These are phyloP conservation scores for Noctuana brunneofusca DNA, from an alignment of 2,888 invertebrate species.

Conservation along the genomic window DNA sequence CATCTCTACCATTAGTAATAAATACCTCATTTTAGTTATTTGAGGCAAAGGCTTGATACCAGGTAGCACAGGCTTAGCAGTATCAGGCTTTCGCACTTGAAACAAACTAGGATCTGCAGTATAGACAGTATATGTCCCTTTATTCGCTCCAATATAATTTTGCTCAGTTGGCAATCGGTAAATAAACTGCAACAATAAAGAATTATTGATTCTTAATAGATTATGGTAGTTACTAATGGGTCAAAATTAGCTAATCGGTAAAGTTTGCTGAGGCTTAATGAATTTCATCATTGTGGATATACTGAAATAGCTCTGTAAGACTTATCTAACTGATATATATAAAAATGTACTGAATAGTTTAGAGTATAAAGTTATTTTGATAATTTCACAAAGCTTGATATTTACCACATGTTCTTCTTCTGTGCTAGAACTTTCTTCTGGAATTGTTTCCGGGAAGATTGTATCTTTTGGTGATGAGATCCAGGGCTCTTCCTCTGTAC, in stretches of 20 bases:
- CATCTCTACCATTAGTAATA: too few species aligned
- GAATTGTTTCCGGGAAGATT: constrained; percentile 95
- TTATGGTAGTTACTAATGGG: background rate
- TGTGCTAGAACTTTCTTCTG: constrained; percentile 95
- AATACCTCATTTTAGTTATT: constrained; percentile 84
- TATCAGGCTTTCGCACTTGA: constrained; percentile 76
- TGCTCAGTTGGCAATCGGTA: constrained; percentile 90
- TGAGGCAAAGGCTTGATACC: constrained; percentile 79
- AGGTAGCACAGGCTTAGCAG: constrained; percentile 60
- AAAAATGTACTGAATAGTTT: too few species aligned
- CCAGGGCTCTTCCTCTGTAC: constrained; percentile 89
- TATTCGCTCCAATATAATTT: constrained; percentile 87
- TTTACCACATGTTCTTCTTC: constrained; percentile 94
- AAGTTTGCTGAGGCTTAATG: too few species aligned
- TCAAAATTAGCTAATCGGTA: background rate
- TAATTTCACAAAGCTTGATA: too few species aligned
- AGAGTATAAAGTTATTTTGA: too few species aligned
- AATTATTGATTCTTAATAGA: background rate
- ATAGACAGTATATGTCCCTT: constrained; percentile 89
- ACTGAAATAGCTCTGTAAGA: too few species aligned
- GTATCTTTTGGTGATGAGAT: constrained; percentile 94
- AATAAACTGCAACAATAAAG: constrained; percentile 82
- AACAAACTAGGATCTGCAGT: constrained; percentile 92
- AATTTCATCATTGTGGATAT: too few species aligned
- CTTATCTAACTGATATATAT: too few species aligned